These are phyloP conservation scores for Drosophila truncata DNA, from an alignment of 1,140 invertebrate species.

Conservation along the genomic window DNA sequence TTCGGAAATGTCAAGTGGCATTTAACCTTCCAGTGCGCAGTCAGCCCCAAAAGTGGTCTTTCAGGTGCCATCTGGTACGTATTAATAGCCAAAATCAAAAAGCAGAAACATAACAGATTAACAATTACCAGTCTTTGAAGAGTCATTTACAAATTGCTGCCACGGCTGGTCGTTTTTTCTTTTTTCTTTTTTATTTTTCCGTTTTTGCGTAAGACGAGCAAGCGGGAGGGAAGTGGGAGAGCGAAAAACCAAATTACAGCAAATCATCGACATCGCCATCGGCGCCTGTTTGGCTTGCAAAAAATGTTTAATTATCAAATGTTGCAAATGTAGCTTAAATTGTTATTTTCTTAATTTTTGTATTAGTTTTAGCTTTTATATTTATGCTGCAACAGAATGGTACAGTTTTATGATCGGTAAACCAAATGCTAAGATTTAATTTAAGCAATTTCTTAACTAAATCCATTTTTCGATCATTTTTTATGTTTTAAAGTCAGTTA, in stretches of 20 bases:
- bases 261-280: slow-evolving; percentile 23
- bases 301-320: slow-evolving; percentile 30
- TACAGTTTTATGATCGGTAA: neutral
- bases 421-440: neutral
- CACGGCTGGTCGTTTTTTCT: slow-evolving; percentile 45
- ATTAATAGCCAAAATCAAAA: slow-evolving; percentile 67
- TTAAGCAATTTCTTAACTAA: neutral
- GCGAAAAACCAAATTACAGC: slow-evolving; percentile 29
- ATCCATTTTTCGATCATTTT: neutral
- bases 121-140: slow-evolving; percentile 66
- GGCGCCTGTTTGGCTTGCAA: slow-evolving; percentile 33
- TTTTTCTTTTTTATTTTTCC: slow-evolving; percentile 39
- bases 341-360: neutral
- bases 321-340: slow-evolving; percentile 8
- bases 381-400: neutral
- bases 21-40: slow-evolving; percentile 74
- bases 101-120: slow-evolving; percentile 24
- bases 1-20: slow-evolving; percentile 78
- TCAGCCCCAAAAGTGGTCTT: slow-evolving; percentile 57
- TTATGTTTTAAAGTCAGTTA: neutral
- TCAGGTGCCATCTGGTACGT: slow-evolving; percentile 77
- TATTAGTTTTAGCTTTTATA: neutral
- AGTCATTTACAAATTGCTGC: slow-evolving; percentile 68
- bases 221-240: slow-evolving; percentile 26
- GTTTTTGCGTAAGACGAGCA: slow-evolving; percentile 64